Evolutionary conservation across 2,888 invertebrate species (phyloP), one percentile per base, ranked within the genome.

Genomic region (Sesia apiformis): DNA sequence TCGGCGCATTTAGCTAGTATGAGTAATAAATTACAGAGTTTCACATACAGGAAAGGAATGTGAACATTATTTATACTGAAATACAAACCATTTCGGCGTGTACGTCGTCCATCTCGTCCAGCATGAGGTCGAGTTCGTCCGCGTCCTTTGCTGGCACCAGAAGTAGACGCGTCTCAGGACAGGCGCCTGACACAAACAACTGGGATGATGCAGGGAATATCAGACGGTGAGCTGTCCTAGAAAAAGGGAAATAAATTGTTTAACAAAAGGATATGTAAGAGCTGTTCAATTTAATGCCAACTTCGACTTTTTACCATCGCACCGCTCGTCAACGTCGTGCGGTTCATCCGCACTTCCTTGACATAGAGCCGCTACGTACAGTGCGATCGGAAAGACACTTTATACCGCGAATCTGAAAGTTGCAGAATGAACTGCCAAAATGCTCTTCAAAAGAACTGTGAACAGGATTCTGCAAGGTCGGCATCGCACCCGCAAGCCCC

Each of bases 41-140:
- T 3, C 39, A 40, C 5, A 4, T 3, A 46, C 3, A 42, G 23
- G 23, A 23, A 23, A 23, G 1, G 23, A 23, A 23, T 23, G 23
- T 23, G 23, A 23, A 23, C 23, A 23, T 23, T 23, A 23, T 23
- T 23, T 23, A 23, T 23, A 23, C 23, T 23, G 23, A 23, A 23
- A 23, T 23, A 23, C 46, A 56, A 2, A 87, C 88, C 77, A 88
- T 60, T 68, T 88, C 88, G 55, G 87, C 87, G 62, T 88, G 88
- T 52, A 82, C 59, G 5, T 88, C 88, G 8, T 87, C 86, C 0
- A 87, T 57, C 51, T 86, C 88, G 8, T 84, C 87, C 53, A 88
- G 86, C 89, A 90, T 90, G 38, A 90, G 83, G 53, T 90, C 90
- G 54, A 84, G 59, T 43, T 90, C 87, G 40, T 90, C 88, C 0